Percentiles rank a stretch among this genome's conserved stretches.
Evolutionary conservation across 2,888 invertebrate species (phyloP).

Genomic region (Phymatocera aterrima): DNA sequence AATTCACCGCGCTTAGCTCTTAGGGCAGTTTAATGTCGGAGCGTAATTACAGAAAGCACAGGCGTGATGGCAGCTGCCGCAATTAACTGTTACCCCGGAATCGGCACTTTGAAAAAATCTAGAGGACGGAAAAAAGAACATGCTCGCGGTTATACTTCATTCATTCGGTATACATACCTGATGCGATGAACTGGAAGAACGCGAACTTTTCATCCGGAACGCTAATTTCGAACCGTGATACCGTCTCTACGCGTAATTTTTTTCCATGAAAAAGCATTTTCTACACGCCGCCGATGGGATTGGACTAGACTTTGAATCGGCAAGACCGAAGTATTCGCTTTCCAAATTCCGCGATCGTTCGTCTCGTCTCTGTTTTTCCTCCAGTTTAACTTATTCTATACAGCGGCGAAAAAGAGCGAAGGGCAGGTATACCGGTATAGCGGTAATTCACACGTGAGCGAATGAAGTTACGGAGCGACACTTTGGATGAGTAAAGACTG

Average conservation of each 20-base stretch:
- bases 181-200: too few relatives aligned
- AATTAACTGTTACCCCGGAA: not conserved
- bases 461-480: constrained; percentile 16
- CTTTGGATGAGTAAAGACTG: constrained; percentile 26
- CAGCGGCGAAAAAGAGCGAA: not conserved
- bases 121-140: too few relatives aligned
- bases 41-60: constrained; percentile 8
- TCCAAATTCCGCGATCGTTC: not conserved
- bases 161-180: too few relatives aligned
- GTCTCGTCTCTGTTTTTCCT: not conserved
- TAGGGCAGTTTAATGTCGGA: constrained; percentile 15
- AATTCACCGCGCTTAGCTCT: constrained; percentile 1
- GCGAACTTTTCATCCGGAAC: too few relatives aligned
- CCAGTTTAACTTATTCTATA: not conserved
- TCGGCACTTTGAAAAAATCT: not conserved
- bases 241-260: not conserved
- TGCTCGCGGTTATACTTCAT: too few relatives aligned
- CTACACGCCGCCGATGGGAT: too few relatives aligned
- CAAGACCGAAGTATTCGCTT: not conserved
- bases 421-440: not conserved
- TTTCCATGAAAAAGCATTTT: not conserved
- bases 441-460: constrained; percentile 22
- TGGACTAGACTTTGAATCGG: not conserved
- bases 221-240: not conserved
- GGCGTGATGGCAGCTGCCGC: not conserved